phyloP scores from a whole-genome alignment of 2,113 vertebrate genomes.

The Misgurnus mizolepis region DNA sequence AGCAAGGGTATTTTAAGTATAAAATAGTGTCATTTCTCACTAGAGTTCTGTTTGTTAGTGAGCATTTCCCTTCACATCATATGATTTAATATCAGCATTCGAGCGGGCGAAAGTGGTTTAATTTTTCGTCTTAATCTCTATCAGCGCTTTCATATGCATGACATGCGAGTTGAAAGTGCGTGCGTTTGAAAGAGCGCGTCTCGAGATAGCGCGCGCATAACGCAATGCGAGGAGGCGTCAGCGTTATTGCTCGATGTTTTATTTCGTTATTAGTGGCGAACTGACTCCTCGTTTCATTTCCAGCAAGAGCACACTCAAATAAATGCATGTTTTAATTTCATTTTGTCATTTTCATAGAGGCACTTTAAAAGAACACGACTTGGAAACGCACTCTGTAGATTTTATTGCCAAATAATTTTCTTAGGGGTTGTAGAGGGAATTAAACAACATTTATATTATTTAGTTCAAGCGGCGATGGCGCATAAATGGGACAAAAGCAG shows the following conservation, averaged over 20 bases:
- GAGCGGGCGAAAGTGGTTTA: conserved; percentile 11
- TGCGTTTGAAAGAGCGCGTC: conserved; percentile 76
- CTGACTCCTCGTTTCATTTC: conserved; percentile 78
- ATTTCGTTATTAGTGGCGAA: conserved; percentile 83
- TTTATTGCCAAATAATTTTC: conserved; percentile 81
- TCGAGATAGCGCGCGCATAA: conserved; percentile 79
- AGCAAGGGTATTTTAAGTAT: conserved; percentile 20
- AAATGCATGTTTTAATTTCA: conserved; percentile 90
- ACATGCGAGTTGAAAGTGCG: conserved; percentile 78
- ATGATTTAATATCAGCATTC: conserved; percentile 28
- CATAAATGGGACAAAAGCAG: conserved; percentile 69
- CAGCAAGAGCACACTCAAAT: conserved; percentile 79
- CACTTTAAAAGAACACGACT: conserved; percentile 80
- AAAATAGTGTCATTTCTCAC: conserved; percentile 32
- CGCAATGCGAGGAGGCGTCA: conserved; percentile 77
- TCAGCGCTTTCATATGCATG: conserved; percentile 62
- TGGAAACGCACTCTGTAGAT: conserved; percentile 73
- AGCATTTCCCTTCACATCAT: conserved; percentile 26
- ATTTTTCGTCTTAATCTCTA: conserved; percentile 40
- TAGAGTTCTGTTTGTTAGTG: conserved; percentile 42
- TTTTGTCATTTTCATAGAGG: conserved; percentile 86
- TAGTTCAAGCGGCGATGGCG: conserved; percentile 66
- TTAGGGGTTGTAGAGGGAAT: conserved; percentile 71
- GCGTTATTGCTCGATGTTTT: conserved; percentile 91
- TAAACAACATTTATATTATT: conserved; percentile 71